These are phyloP conservation scores for Aethina tumida DNA, from an alignment of 1,140 invertebrate species.

Conservation along the genomic window DNA sequence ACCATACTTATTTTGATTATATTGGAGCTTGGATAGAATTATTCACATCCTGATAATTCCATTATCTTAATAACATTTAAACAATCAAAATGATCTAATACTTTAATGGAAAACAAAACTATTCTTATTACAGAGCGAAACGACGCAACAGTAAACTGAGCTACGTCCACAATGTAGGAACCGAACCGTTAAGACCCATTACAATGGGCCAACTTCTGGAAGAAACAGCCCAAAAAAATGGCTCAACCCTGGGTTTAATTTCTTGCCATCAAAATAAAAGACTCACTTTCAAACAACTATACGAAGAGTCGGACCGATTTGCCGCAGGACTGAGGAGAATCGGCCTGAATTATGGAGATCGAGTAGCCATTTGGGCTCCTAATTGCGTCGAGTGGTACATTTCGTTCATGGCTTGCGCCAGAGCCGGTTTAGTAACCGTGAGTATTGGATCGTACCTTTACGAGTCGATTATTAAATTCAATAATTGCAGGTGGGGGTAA, in stretches of 20 bases:
- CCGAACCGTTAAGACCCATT: conserved; percentile 43
- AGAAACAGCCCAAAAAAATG: conserved; percentile 43
- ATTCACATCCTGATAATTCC: not conserved
- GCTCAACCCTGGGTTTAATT: conserved; percentile 47
- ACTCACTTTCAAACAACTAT: conserved; percentile 52
- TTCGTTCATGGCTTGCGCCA: conserved; percentile 62
- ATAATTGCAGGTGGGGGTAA: conserved; percentile 60
- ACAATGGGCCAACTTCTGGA: conserved; percentile 55
- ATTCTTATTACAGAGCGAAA: not conserved
- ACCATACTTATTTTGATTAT: too few relatives aligned
- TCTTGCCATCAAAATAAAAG: conserved; percentile 49
- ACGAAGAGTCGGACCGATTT: conserved; percentile 60
- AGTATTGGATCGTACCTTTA: not conserved
- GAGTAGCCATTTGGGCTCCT: conserved; percentile 81
- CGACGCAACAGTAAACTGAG: conserved; percentile 22
- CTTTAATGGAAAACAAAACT: not conserved
- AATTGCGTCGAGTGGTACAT: conserved; percentile 80
- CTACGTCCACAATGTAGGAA: conserved; percentile 44
- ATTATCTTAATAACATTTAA: not conserved
- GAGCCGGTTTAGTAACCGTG: conserved; percentile 75
- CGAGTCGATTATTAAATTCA: not conserved
- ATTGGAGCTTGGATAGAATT: too few relatives aligned
- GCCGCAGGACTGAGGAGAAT: conserved; percentile 69
- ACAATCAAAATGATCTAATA: not conserved
- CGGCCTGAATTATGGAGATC: conserved; percentile 70